phyloP scores from a whole-genome alignment of 2,888 invertebrate species.

The Tortricodes alternella region DNA sequence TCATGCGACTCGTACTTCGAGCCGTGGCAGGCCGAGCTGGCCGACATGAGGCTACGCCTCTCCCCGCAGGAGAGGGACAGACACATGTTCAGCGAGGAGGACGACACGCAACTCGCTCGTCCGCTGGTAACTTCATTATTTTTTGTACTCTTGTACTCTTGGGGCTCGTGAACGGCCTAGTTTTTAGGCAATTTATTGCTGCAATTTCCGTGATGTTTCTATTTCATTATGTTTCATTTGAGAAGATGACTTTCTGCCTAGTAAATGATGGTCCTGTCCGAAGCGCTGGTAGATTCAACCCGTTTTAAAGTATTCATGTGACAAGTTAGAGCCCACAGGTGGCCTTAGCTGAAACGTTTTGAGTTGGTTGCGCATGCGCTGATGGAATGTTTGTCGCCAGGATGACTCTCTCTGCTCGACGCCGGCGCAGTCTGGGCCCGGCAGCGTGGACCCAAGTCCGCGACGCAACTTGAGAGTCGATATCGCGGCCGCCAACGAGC shows the following conservation, averaged over 20 bases:
- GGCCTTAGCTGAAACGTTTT: too few species aligned
- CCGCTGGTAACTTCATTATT: not conserved
- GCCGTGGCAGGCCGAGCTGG: slow-evolving; percentile 88
- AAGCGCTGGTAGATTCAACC: too few species aligned
- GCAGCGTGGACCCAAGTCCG: slow-evolving; percentile 66
- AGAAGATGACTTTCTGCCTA: too few species aligned
- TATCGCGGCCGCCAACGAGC: slow-evolving; percentile 53
- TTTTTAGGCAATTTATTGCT: too few species aligned
- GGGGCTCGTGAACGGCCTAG: too few species aligned
- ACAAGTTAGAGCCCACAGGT: too few species aligned
- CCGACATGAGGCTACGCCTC: slow-evolving; percentile 92
- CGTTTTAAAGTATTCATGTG: too few species aligned
- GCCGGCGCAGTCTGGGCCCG: slow-evolving; percentile 54
- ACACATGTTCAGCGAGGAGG: slow-evolving; percentile 95
- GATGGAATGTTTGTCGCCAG: slow-evolving; percentile 37
- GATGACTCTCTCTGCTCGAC: slow-evolving; percentile 59
- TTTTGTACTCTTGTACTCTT: too few species aligned
- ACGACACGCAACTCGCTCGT: slow-evolving; percentile 62
- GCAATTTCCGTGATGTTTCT: too few species aligned
- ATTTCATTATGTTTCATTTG: too few species aligned
- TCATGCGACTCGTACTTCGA: slow-evolving; percentile 98
- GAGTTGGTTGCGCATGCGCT: too few species aligned
- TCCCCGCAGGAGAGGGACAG: slow-evolving; percentile 93
- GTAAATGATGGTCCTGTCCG: too few species aligned
- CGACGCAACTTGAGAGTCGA: slow-evolving; percentile 50